Evolutionary conservation across 2,888 invertebrate species (phyloP).

Genomic region (Atethmia centrago): DNA sequence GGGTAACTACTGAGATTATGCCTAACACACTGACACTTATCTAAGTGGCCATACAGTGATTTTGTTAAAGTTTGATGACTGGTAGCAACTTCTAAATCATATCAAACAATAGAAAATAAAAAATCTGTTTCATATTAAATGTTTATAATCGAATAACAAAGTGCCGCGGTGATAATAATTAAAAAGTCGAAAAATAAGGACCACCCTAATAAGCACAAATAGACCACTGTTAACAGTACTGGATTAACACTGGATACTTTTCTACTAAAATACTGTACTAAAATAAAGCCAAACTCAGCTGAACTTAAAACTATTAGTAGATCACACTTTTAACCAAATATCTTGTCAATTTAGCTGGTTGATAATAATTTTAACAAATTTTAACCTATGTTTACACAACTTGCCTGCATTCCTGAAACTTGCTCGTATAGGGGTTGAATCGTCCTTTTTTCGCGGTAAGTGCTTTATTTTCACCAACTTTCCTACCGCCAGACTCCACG

Average conservation of each 20-base stretch:
- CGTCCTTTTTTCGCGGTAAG: slow-evolving; percentile 95
- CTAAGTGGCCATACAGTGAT: too few relatives aligned
- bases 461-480: slow-evolving; percentile 98
- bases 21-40: too few relatives aligned
- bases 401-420: slow-evolving; percentile 93
- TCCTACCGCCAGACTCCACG: slow-evolving; percentile 96
- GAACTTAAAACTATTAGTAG: too few relatives aligned
- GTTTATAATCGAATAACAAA: too few relatives aligned
- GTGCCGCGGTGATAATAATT: too few relatives aligned
- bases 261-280: too few relatives aligned
- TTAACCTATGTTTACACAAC: slow-evolving; percentile 29
- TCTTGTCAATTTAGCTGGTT: neutral
- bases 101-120: too few relatives aligned
- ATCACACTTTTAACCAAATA: neutral
- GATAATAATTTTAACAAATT: neutral
- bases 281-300: too few relatives aligned
- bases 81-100: too few relatives aligned
- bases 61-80: too few relatives aligned
- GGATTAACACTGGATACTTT: neutral
- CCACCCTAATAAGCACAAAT: neutral
- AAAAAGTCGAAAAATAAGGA: too few relatives aligned
- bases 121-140: too few relatives aligned
- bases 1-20: neutral
- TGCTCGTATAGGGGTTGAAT: slow-evolving; percentile 95
- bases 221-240: neutral